Evolutionary conservation across 1,140 invertebrate species (phyloP).

Genomic region (Tetramorium parvispinum): DNA sequence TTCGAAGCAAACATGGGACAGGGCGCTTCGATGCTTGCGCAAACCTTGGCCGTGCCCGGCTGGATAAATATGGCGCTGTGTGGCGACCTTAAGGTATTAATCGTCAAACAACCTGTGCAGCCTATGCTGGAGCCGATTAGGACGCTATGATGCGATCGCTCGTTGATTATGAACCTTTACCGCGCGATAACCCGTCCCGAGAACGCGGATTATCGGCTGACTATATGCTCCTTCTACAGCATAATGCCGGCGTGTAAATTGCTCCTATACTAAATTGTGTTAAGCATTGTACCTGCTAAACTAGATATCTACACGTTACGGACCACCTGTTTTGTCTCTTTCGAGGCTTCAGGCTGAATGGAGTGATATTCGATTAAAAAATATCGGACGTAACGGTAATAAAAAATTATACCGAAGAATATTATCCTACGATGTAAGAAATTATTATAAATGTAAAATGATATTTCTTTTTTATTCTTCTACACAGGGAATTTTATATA

Average conservation of each 20-base stretch:
- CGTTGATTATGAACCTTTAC: conserved; percentile 57
- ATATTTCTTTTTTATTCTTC: not conserved
- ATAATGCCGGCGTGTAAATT: conserved; percentile 60
- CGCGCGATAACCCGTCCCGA: conserved; percentile 41
- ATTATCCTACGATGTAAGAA: not conserved
- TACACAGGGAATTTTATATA: not conserved
- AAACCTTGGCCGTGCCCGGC: conserved; percentile 52
- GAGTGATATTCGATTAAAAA: not conserved
- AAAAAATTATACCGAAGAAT: not conserved
- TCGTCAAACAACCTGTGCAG: conserved; percentile 53
- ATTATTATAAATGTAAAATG: not conserved
- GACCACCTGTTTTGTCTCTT: conserved; percentile 30
- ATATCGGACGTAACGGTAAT: not conserved
- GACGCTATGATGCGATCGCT: conserved; percentile 52
- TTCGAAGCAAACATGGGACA: conserved; percentile 56
- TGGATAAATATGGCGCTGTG: conserved; percentile 54
- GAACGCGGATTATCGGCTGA: conserved; percentile 25
- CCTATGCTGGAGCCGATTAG: conserved; percentile 42
- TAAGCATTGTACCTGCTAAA: conserved; percentile 49
- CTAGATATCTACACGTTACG: conserved; percentile 30
- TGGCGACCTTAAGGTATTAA: conserved; percentile 60
- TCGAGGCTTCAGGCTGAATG: not conserved
- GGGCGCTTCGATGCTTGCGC: conserved; percentile 47
- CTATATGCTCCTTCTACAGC: conserved; percentile 32
- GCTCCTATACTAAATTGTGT: conserved; percentile 50